Conservation (phyloP, 2,888 invertebrate genomes). For the Idaea biselata region DNA sequence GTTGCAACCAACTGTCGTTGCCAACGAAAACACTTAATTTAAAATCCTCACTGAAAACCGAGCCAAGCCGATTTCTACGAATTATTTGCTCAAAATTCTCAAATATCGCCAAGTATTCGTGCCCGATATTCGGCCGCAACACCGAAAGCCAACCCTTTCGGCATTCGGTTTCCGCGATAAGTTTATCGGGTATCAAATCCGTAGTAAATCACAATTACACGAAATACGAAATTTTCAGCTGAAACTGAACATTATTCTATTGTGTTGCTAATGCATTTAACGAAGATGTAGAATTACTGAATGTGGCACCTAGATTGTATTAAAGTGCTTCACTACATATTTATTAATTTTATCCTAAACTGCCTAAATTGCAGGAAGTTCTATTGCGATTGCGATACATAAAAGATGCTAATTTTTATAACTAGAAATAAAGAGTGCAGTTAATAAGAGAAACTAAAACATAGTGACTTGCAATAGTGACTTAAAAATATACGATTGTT, state of each 20-base stretch:
- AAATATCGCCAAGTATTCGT: neutral
- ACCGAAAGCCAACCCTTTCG: slow-evolving; percentile 20
- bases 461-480: too few relatives aligned
- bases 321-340: too few relatives aligned
- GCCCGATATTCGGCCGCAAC: slow-evolving; percentile 12
- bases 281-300: slow-evolving; percentile 36
- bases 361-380: too few relatives aligned
- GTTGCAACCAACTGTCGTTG: neutral
- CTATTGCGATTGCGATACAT: too few relatives aligned
- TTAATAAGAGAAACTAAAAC: too few relatives aligned
- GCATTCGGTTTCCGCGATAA: slow-evolving; percentile 46
- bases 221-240: slow-evolving; percentile 66
- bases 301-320: slow-evolving; percentile 20
- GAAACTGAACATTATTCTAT: slow-evolving; percentile 65
- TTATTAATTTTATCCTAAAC: too few relatives aligned
- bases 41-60: slow-evolving; percentile 18
- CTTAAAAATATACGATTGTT: too few relatives aligned
- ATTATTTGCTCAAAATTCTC: neutral
- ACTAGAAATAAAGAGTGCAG: too few relatives aligned
- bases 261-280: slow-evolving; percentile 50
- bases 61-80: slow-evolving; percentile 9
- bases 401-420: too few relatives aligned
- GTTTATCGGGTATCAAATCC: slow-evolving; percentile 69
- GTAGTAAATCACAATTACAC: slow-evolving; percentile 74
- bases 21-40: slow-evolving; percentile 19